Conservation (phyloP, 2,888 invertebrate genomes). For the Andrena minutula region DNA sequence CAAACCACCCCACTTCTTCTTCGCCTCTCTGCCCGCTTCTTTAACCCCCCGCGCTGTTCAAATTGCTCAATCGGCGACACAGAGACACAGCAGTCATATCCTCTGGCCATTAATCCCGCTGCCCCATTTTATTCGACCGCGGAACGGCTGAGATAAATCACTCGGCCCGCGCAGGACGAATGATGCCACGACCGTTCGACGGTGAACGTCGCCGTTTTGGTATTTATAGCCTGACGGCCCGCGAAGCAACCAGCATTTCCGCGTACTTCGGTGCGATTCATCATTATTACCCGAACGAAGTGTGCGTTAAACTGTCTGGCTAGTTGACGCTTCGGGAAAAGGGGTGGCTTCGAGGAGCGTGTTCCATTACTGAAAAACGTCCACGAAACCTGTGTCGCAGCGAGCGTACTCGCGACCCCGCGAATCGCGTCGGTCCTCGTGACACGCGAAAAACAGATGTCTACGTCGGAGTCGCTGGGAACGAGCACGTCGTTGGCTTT, state of each 20-base stretch:
- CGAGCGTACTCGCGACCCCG: not conserved
- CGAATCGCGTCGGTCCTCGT: not conserved
- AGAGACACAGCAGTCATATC: not conserved
- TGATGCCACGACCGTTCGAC: slow-evolving; percentile 4
- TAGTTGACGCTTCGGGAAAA: not conserved
- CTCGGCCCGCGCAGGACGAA: not conserved
- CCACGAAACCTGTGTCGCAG: not conserved
- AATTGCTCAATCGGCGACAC: not conserved
- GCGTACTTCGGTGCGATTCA: slow-evolving; percentile 1
- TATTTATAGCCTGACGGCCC: not conserved
- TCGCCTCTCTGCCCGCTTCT: not conserved
- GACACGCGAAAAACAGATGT: slow-evolving; percentile 17
- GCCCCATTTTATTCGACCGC: not conserved
- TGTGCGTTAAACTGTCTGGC: not conserved
- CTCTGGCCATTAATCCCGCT: not conserved
- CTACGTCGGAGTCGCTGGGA: not conserved
- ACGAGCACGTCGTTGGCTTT: slow-evolving; percentile 10
- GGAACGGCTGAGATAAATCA: slow-evolving; percentile 8
- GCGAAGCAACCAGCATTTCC: not conserved
- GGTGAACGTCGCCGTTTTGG: not conserved
- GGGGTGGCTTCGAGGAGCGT: not conserved
- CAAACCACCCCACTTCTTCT: not conserved
- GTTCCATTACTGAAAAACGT: not conserved
- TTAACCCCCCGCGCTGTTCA: not conserved
- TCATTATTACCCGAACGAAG: slow-evolving; percentile 12